Evolutionary conservation across 2,888 invertebrate genomes (phyloP).

Genomic region (Pinctada fucata): DNA sequence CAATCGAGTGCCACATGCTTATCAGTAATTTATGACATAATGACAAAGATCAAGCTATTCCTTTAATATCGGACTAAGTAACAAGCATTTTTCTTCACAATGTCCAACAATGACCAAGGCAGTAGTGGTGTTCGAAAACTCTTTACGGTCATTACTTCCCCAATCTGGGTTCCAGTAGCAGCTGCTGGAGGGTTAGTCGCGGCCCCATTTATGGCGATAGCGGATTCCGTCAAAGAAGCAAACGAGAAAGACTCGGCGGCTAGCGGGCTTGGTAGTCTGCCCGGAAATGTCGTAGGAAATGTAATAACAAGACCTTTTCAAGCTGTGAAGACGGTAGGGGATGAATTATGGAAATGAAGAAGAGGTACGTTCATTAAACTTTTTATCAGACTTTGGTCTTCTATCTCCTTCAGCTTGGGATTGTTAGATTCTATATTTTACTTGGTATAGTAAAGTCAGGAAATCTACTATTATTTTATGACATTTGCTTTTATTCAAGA

Average conservation of each 20-base stretch:
- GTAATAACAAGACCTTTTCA: constrained; percentile 28
- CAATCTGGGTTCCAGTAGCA: constrained; percentile 41
- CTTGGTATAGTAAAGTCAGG: too few species aligned
- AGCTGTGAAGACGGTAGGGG: constrained; percentile 32
- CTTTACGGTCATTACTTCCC: constrained; percentile 37
- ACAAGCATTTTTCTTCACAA: too few species aligned
- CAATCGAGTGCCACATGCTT: too few species aligned
- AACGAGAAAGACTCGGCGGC: constrained; percentile 19
- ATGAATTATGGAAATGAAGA: constrained; percentile 18
- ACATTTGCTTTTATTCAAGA: too few species aligned
- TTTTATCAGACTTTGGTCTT: too few species aligned
- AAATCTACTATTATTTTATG: too few species aligned
- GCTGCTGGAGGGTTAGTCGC: constrained; percentile 33
- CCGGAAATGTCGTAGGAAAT: constrained; percentile 16
- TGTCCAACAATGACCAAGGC: constrained; percentile 5
- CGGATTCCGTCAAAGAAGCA: constrained; percentile 22
- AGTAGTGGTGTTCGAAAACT: constrained; percentile 17
- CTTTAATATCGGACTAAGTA: too few species aligned
- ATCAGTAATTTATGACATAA: too few species aligned
- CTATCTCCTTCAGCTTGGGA: too few species aligned
- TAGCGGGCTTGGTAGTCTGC: constrained; percentile 20
- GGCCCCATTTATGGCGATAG: constrained; percentile 30
- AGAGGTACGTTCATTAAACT: too few species aligned
- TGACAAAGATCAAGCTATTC: too few species aligned
- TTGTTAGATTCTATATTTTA: too few species aligned